Percentiles rank a stretch among this genome's conserved stretches.
phyloP scores from a whole-genome alignment of 2,113 vertebrate genomes.

The Oxygymnocypris stewartii region DNA sequence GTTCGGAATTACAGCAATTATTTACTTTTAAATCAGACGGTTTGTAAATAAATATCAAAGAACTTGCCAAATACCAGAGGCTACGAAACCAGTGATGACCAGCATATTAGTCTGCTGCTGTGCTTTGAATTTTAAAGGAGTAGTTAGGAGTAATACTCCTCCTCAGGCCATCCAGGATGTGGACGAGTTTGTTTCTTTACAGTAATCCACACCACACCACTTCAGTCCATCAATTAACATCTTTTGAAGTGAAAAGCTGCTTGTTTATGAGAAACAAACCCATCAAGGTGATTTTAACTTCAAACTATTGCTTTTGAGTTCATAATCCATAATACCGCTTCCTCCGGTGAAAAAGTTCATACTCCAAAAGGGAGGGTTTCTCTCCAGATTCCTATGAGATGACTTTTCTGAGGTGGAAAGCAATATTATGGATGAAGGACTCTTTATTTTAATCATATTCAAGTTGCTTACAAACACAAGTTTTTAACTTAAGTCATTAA shows the following conservation, averaged over 20 bases:
- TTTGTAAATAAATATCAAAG: slow-evolving; percentile 1
- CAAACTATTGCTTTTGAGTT: neutral
- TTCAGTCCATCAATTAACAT: neutral
- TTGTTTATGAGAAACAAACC: neutral
- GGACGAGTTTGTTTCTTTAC: neutral
- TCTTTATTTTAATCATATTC: neutral
- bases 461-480: too few species aligned
- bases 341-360: neutral
- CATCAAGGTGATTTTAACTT: neutral
- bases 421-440: neutral
- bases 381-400: neutral
- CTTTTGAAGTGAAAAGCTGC: neutral
- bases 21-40: slow-evolving; percentile 11
- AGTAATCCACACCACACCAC: neutral
- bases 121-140: neutral
- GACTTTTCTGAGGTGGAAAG: neutral
- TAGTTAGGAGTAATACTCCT: too few species aligned
- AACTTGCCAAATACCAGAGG: neutral
- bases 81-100: neutral
- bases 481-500: neutral
- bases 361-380: neutral
- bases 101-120: slow-evolving; percentile 6
- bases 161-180: neutral
- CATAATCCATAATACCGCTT: neutral
- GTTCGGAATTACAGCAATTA: slow-evolving; percentile 4